A percentile compares a stretch with the other conserved stretches of the same genome.
phyloP scores from a whole-genome alignment of 2,113 vertebrate species.

The Amphiprion ocellaris region DNA sequence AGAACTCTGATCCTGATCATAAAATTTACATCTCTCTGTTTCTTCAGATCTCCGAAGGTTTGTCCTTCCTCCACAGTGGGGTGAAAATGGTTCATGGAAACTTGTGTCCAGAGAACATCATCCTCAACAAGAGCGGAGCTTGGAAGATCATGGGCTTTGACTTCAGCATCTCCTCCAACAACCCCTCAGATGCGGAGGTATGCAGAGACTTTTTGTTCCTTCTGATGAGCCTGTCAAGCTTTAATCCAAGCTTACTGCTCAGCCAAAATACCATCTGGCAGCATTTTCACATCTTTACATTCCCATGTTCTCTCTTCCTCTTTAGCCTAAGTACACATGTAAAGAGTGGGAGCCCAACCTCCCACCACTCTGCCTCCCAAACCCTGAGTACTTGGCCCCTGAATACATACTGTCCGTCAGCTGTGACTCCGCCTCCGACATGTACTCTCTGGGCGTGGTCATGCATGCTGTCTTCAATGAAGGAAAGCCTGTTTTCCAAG shows the following conservation, averaged over 20 bases:
- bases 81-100: constrained; percentile 99
- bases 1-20: too few species aligned
- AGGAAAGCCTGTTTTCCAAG: constrained; percentile 96
- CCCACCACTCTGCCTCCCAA: constrained; percentile 95
- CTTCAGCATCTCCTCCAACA: constrained; percentile 94
- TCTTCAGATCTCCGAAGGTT: constrained; percentile 94
- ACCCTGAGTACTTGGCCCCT: constrained; percentile 97
- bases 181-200: constrained; percentile 95
- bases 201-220: neutral
- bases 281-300: neutral
- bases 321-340: constrained; percentile 92
- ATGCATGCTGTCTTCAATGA: constrained; percentile 97
- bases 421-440: constrained; percentile 97
- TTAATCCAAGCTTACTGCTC: neutral
- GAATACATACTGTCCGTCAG: constrained; percentile 99
- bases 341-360: constrained; percentile 99
- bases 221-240: neutral
- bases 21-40: neutral
- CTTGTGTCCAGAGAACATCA: constrained; percentile 94
- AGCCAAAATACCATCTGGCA: neutral
- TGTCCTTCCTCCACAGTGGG: constrained; percentile 96
- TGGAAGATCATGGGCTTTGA: constrained; percentile 99
- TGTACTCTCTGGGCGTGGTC: constrained; percentile 97
- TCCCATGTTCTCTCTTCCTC: neutral
- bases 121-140: constrained; percentile 97